phyloP scores from a whole-genome alignment of 2,888 invertebrate species.

The Cryptus armator region DNA sequence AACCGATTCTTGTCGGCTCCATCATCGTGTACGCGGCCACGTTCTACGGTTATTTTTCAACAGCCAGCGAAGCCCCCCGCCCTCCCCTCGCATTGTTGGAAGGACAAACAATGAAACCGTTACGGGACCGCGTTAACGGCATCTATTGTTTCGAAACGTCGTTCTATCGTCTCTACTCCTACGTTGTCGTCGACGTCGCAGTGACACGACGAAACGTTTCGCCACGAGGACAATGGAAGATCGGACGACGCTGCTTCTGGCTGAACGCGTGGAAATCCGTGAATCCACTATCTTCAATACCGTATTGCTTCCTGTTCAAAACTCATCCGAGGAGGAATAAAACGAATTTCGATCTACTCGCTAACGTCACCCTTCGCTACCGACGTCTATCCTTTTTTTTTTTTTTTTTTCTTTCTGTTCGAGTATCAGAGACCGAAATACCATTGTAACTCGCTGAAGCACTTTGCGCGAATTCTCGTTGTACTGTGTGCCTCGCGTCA shows the following conservation, averaged over 20 bases:
- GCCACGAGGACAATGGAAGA: constrained; percentile 74
- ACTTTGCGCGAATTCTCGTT: constrained; percentile 37
- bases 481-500: constrained; percentile 36
- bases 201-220: constrained; percentile 76
- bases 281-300: constrained; percentile 12
- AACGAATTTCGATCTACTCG: constrained; percentile 26
- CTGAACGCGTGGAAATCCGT: constrained; percentile 44
- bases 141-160: constrained; percentile 78
- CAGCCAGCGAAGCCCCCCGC: constrained; percentile 19
- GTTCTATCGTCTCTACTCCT: constrained; percentile 58
- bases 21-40: constrained; percentile 18
- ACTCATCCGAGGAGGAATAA: constrained; percentile 14
- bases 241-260: constrained; percentile 26
- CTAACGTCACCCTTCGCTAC: constrained; percentile 15
- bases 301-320: constrained; percentile 23
- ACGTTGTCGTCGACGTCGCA: constrained; percentile 44
- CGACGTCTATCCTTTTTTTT: not conserved
- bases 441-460: constrained; percentile 7
- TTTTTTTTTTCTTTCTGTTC: not conserved
- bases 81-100: constrained; percentile 76
- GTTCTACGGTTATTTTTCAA: constrained; percentile 62
- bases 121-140: constrained; percentile 80
- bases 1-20: constrained; percentile 30
- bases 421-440: not conserved
- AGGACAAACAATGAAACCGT: constrained; percentile 81